Conservation (phyloP, 1,140 invertebrate genomes). For the Papilio aristodemus region DNA sequence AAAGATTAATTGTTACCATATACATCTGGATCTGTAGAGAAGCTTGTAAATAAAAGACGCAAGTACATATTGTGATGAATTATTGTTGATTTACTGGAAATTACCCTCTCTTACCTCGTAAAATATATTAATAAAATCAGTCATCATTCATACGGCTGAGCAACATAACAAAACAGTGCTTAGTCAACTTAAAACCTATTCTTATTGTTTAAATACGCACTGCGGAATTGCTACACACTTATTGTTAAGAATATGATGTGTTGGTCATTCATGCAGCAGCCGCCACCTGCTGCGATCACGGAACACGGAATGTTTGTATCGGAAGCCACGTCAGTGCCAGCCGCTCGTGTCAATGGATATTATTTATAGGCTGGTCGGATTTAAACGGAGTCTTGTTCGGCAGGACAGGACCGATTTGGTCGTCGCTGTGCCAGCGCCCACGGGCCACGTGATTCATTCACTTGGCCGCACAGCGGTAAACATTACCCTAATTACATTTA, state of each 20-base stretch:
- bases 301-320: constrained; percentile 40
- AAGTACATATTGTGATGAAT: no score
- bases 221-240: no score
- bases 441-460: constrained; percentile 67
- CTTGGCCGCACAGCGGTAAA: constrained; percentile 69
- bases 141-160: not conserved
- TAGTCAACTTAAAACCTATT: no score
- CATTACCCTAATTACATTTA: constrained; percentile 70
- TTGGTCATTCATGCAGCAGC: not conserved
- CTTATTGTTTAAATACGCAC: no score
- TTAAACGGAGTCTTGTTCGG: constrained; percentile 51
- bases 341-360: constrained; percentile 53
- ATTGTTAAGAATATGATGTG: not conserved
- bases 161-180: not conserved
- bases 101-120: not conserved
- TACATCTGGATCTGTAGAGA: no score
- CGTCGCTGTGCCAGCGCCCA: constrained; percentile 54
- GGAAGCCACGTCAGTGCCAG: constrained; percentile 48
- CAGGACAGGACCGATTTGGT: constrained; percentile 62
- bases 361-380: constrained; percentile 63
- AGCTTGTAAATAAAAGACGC: no score
- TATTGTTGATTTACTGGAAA: not conserved
- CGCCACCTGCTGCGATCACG: constrained; percentile 27
- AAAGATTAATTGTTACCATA: no score
- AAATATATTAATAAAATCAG: not conserved